Base-by-base conservation (phyloP, 2,888 invertebrate genomes). In the Rhamphomyia laevipes region DNA sequence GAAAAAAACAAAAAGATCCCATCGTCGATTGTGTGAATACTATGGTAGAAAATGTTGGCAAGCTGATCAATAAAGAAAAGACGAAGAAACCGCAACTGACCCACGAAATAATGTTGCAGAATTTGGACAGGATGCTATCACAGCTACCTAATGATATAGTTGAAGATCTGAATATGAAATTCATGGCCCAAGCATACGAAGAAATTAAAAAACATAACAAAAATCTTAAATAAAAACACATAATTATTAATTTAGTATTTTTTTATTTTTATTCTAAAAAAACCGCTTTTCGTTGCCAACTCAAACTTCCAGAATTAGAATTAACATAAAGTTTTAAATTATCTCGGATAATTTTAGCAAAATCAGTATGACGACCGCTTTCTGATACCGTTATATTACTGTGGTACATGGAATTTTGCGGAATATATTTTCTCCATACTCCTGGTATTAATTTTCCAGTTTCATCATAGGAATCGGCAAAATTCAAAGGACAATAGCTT, bases 381-480 rank as follows among this genome's bases (percentile, higher is more conserved):
- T n/a, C n/a, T 35, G n/a, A 35, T n/a, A 6, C 6, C n/a, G n/a
- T n/a, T 12, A 35, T 35, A n/a, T 5, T 5, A 5, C n/a, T 35
- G n/a, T 35, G 12, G n/a, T 35, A 35, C 12, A 30, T n/a, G 30
- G 33, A 15, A 35, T 23, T 30, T 16, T 33, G 10, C n/a, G 42
- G n/a, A 18, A 43, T 17, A 5, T 30, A 45, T 21, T 50, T 47
- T 43, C 49, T 49, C 52, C 50, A 50, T 48, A 48, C 46, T 3
- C 52, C 50, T 50, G 46, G 41, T 23, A 50, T 12, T 6, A 50
- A 21, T 3, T 45, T 38, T 30, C 41, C 48, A 31, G 16, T 30
- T 33, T 13, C 33, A 43, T n/a, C 13, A 35, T 2, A 35, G n/a
- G 10, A 41, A 31, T 35, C 35, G 6, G 35, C 35, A n/a, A n/a